A percentile compares a stretch with the other conserved stretches of the same genome.
Evolutionary conservation across 2,888 invertebrate species (phyloP).

Genomic region (Eurytoma adleriae): DNA sequence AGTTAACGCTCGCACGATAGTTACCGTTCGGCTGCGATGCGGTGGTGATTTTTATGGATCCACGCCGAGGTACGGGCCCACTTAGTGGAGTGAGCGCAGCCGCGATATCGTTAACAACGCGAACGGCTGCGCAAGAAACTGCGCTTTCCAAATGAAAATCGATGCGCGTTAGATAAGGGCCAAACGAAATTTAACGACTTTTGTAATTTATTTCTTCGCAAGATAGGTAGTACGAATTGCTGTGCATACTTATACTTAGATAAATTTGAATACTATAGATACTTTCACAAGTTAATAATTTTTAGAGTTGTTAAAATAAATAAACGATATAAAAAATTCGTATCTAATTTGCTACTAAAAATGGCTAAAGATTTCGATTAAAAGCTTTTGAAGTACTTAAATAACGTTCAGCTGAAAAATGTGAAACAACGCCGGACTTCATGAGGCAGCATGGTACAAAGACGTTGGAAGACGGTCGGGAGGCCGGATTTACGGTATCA

Average conservation of each 20-base stretch:
- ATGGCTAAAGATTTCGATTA: not conserved
- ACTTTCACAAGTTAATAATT: too few relatives aligned
- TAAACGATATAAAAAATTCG: not conserved
- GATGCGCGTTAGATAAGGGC: constrained; percentile 47
- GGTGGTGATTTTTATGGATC: constrained; percentile 40
- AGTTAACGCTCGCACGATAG: constrained; percentile 8
- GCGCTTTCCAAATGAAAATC: constrained; percentile 50
- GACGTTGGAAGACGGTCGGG: constrained; percentile 34
- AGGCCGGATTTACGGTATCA: constrained; percentile 38
- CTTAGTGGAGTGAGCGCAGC: constrained; percentile 9
- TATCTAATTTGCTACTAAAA: too few relatives aligned
- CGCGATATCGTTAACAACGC: constrained; percentile 41
- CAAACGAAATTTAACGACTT: constrained; percentile 46
- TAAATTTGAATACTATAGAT: not conserved
- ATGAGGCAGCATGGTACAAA: constrained; percentile 38
- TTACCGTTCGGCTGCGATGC: constrained; percentile 17
- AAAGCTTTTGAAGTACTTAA: not conserved
- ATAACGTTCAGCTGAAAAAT: not conserved
- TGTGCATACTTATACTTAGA: too few relatives aligned
- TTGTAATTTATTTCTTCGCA: too few relatives aligned
- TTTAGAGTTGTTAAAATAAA: too few relatives aligned
- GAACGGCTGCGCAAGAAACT: not conserved
- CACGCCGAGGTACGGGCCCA: not conserved
- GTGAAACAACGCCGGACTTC: constrained; percentile 32
- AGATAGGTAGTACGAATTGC: too few relatives aligned